A percentile compares a stretch with the other conserved stretches of the same genome.
These are phyloP conservation scores for Cryptophagus acutangulus DNA, from an alignment of 2,888 invertebrate species.

Conservation along the genomic window DNA sequence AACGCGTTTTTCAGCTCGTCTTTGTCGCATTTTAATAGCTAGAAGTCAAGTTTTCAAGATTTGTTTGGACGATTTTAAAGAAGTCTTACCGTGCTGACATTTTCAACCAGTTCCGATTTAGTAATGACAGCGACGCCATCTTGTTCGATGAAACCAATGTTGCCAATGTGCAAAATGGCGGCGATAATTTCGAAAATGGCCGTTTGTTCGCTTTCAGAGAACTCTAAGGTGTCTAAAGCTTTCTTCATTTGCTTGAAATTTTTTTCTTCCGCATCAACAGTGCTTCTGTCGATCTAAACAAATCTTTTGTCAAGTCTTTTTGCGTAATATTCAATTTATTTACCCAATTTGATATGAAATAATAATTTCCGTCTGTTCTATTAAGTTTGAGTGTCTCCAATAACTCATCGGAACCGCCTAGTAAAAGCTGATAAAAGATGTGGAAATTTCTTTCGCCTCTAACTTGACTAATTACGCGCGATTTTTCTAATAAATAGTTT, in stretches of 20 bases:
- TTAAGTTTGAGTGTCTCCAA: constrained; percentile 63
- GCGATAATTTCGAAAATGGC: constrained; percentile 80
- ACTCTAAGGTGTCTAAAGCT: constrained; percentile 76
- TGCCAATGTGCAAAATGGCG: constrained; percentile 79
- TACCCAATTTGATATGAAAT: constrained; percentile 73
- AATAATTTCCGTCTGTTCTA: too few relatives aligned
- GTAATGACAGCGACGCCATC: constrained; percentile 67
- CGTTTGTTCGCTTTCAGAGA: constrained; percentile 63
- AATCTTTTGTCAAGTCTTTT: background rate
- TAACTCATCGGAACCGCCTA: constrained; percentile 64
- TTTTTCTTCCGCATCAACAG: constrained; percentile 59
- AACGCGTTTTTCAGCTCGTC: constrained; percentile 65
- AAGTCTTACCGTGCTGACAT: constrained; percentile 62
- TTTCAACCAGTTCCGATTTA: constrained; percentile 59
- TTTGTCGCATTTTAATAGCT: constrained; percentile 71
- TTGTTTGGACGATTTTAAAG: constrained; percentile 6
- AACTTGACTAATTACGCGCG: constrained; percentile 80
- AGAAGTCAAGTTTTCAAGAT: constrained; percentile 26
- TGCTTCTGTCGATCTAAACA: constrained; percentile 1
- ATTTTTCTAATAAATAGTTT: constrained; percentile 86
- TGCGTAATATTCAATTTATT: constrained; percentile 25
- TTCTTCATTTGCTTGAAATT: constrained; percentile 66
- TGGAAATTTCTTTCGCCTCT: constrained; percentile 86
- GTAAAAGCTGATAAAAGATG: constrained; percentile 82
- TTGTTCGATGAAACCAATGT: constrained; percentile 72